A percentile compares a stretch with the other conserved stretches of the same genome.
Conservation (phyloP, 53 echinoderm and acorn worm species). For the Holothuria leucospilota region DNA sequence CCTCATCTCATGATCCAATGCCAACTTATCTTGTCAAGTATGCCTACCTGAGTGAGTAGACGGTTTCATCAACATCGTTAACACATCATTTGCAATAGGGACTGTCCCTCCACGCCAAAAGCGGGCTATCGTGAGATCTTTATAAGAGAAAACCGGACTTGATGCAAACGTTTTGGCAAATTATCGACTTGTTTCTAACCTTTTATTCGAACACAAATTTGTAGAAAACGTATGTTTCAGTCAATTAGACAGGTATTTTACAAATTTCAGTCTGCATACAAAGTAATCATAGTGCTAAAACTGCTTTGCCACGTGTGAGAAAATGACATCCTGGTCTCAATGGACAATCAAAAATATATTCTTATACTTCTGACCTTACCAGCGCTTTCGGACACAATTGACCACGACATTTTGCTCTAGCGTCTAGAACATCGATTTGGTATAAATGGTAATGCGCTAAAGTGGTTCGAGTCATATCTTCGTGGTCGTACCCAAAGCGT, state of each 20-base stretch:
- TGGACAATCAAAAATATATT: not conserved
- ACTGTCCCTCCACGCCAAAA: constrained; percentile 3
- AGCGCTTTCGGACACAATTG: constrained; percentile 4
- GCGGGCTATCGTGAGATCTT: not conserved
- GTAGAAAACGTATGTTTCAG: no score
- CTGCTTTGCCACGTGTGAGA: no score
- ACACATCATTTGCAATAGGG: not conserved
- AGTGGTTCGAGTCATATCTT: constrained; percentile 7
- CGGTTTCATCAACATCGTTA: not conserved
- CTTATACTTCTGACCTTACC: not conserved
- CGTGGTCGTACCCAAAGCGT: not conserved
- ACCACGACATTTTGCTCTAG: not conserved
- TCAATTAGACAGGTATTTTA: no score
- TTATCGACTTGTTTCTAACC: no score
- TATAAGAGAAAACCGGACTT: not conserved
- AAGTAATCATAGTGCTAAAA: no score
- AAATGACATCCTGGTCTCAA: not conserved
- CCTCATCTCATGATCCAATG: constrained; percentile 11
- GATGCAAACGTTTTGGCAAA: no score
- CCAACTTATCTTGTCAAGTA: constrained; percentile 8
- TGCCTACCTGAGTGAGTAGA: not conserved
- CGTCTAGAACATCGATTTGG: constrained; percentile 5
- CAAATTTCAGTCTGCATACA: no score
- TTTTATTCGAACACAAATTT: no score
- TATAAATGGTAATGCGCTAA: constrained; percentile 1